Percentiles rank a stretch among this genome's conserved stretches.
Evolutionary conservation across 2,888 invertebrate genomes (phyloP).

Genomic region (Perdita meconis): DNA sequence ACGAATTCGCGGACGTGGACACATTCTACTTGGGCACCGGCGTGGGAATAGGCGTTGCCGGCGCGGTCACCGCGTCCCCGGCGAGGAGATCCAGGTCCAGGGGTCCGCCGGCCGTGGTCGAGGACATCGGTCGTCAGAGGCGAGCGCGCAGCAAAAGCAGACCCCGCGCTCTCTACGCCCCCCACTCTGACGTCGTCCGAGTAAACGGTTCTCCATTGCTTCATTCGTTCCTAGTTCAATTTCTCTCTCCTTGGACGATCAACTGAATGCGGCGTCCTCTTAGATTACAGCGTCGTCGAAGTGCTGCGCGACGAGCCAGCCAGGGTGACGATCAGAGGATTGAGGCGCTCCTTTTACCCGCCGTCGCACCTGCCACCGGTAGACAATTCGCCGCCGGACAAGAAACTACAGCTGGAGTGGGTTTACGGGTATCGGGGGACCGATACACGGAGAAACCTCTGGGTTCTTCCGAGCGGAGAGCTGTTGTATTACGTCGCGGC

Average conservation of each 20-base stretch:
- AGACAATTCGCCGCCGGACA: slow-evolving; percentile 94
- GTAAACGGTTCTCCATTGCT: slow-evolving; percentile 87
- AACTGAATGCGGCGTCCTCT: neutral
- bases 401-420: slow-evolving; percentile 96
- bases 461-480: slow-evolving; percentile 97
- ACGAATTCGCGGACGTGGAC: slow-evolving; percentile 96
- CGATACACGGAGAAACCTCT: slow-evolving; percentile 94
- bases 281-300: slow-evolving; percentile 93
- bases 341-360: slow-evolving; percentile 93
- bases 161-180: slow-evolving; percentile 92
- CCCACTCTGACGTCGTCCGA: slow-evolving; percentile 92
- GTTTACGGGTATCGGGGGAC: slow-evolving; percentile 98
- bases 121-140: slow-evolving; percentile 86
- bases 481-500: slow-evolving; percentile 96
- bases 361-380: slow-evolving; percentile 93
- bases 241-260: neutral
- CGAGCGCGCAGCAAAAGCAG: slow-evolving; percentile 93
- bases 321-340: slow-evolving; percentile 92
- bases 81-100: slow-evolving; percentile 88
- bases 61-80: slow-evolving; percentile 86
- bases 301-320: slow-evolving; percentile 94
- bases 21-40: slow-evolving; percentile 93
- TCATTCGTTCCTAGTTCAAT: neutral
- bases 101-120: slow-evolving; percentile 85
- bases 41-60: slow-evolving; percentile 83